These are phyloP conservation scores for Temnothorax nylanderi DNA, from an alignment of 1,140 invertebrate genomes.

Conservation along the genomic window DNA sequence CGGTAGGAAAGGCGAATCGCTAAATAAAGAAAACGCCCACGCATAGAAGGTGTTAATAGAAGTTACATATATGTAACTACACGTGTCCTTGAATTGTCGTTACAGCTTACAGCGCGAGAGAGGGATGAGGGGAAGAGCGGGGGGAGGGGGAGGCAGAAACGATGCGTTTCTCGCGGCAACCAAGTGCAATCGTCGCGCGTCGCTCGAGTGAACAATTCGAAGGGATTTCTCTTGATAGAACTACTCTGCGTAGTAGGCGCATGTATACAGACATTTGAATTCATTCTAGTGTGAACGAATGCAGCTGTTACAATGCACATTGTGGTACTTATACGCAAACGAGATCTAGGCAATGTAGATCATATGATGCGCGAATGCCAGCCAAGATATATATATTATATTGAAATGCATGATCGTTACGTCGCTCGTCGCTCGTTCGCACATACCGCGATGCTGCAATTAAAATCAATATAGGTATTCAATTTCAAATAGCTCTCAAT, in stretches of 20 bases:
- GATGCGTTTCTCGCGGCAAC: conserved; percentile 5
- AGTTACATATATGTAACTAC: neutral
- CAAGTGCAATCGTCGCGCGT: conserved; percentile 1
- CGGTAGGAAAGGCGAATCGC: conserved; percentile 26
- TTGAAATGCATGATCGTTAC: neutral
- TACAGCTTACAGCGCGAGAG: neutral
- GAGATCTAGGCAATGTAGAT: neutral
- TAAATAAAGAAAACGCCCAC: conserved; percentile 27
- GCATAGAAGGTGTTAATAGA: neutral
- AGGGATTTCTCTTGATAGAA: neutral
- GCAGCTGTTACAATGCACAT: neutral
- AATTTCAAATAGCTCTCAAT: neutral
- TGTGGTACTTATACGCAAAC: neutral
- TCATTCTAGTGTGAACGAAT: neutral
- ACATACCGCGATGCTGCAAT: neutral
- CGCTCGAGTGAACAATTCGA: neutral
- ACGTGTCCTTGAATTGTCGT: conserved; percentile 24
- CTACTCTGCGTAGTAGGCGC: neutral
- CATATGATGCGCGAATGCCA: conserved; percentile 4
- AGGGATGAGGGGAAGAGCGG: no score
- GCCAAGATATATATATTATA: neutral
- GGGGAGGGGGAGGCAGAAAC: neutral
- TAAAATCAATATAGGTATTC: conserved; percentile 6
- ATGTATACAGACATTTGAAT: neutral
- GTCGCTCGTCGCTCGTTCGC: neutral